Conservation (phyloP, 2,113 vertebrate species). For the Hypocryptadius cinnamomeus region DNA sequence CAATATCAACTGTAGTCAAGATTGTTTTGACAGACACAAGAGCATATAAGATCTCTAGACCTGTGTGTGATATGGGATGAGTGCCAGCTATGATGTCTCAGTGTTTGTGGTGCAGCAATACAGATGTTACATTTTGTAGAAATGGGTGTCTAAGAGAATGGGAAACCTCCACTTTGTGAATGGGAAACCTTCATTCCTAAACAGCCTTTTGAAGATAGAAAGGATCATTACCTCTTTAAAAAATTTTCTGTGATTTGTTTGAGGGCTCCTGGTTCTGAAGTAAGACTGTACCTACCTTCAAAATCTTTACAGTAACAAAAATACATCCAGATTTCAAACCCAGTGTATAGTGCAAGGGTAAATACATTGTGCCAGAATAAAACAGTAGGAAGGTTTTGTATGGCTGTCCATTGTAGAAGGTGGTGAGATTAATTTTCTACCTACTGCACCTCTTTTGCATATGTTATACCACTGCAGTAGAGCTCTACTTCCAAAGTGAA, state of each 20-base stretch:
- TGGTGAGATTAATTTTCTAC: not conserved
- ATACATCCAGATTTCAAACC: not conserved
- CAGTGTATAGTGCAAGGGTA: not conserved
- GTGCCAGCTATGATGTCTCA: not conserved
- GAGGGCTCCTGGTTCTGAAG: not conserved
- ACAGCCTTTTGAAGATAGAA: not conserved
- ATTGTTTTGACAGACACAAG: not conserved
- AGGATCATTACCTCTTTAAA: not conserved
- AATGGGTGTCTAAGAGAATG: not conserved
- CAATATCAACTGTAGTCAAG: not conserved
- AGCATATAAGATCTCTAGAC: not conserved
- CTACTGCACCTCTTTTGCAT: not conserved
- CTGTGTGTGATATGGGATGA: not conserved
- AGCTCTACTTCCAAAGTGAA: not conserved
- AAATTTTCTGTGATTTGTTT: not conserved
- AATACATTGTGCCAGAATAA: not conserved
- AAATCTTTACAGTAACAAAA: not conserved
- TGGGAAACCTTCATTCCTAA: not conserved
- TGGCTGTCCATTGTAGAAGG: not conserved
- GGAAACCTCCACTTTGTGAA: not conserved
- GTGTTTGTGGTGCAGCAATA: not conserved
- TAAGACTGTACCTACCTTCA: not conserved
- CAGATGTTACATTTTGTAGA: not conserved
- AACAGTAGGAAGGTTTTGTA: not conserved
- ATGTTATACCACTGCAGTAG: not conserved